Percentiles rank a stretch among this genome's conserved stretches.
These are phyloP conservation scores for Boloria euphrosyne DNA, from an alignment of 2,888 invertebrate species.

Conservation along the genomic window DNA sequence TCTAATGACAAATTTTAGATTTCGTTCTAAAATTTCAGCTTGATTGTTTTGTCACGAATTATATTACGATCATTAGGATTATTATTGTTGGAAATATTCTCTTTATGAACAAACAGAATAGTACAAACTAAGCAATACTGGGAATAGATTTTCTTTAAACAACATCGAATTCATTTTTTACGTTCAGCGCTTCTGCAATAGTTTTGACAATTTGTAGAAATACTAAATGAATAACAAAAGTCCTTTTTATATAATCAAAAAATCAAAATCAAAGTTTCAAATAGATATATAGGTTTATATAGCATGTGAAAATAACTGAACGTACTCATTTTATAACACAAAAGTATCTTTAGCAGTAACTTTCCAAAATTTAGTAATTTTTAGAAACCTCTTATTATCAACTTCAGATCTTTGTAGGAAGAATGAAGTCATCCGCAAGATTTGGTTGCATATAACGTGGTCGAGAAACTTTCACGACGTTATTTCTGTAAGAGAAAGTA, in stretches of 20 bases:
- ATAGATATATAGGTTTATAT: too few species aligned
- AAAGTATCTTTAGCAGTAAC: background rate
- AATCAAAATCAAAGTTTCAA: too few species aligned
- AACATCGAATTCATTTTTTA: too few species aligned
- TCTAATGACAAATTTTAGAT: constrained; percentile 11
- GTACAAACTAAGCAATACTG: too few species aligned
- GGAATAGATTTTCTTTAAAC: too few species aligned
- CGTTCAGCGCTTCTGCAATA: too few species aligned
- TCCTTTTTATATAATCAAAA: too few species aligned
- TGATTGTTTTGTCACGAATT: constrained; percentile 29
- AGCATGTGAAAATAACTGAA: too few species aligned
- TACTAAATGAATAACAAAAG: too few species aligned
- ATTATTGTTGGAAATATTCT: constrained; percentile 20
- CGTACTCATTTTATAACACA: background rate
- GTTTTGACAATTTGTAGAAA: too few species aligned
- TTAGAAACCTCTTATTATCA: constrained; percentile 4
- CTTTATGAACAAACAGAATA: constrained; percentile 12
- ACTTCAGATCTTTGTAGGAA: constrained; percentile 41
- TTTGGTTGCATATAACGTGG: constrained; percentile 36
- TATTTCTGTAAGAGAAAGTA: constrained; percentile 77
- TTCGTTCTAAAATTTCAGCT: constrained; percentile 10
- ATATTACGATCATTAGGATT: constrained; percentile 13
- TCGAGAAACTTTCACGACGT: constrained; percentile 60
- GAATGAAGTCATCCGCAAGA: constrained; percentile 59
- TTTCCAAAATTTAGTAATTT: constrained; percentile 16